These are phyloP conservation scores for Gallinago jamesoni DNA, from an alignment of 2,113 vertebrate species.

Conservation along the genomic window DNA sequence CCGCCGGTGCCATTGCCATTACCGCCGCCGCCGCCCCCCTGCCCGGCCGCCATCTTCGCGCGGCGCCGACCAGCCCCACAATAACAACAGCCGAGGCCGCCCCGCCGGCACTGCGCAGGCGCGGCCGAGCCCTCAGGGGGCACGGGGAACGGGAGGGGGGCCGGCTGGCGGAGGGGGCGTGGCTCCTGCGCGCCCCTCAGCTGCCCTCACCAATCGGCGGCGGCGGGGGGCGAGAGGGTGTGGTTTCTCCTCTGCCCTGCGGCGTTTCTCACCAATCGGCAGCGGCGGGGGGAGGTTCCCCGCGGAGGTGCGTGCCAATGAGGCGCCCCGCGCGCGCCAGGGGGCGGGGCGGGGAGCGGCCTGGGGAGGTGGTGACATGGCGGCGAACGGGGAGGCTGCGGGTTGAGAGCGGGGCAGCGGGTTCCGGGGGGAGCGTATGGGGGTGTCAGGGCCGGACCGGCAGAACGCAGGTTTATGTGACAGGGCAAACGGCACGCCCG, in stretches of 20 bases:
- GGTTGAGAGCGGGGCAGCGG: too few species aligned
- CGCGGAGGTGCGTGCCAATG: not conserved
- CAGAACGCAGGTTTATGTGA: not conserved
- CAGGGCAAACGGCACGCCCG: not conserved
- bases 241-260: too few species aligned
- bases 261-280: not conserved
- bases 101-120: conserved; percentile 48
- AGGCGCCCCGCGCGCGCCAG: too few species aligned
- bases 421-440: not conserved
- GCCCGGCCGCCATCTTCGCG: conserved; percentile 43
- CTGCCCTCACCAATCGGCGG: not conserved
- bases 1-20: not conserved
- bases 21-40: conserved; percentile 59
- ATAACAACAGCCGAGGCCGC: conserved; percentile 15
- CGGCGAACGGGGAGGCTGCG: too few species aligned
- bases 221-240: not conserved
- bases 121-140: not conserved
- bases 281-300: not conserved
- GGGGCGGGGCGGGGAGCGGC: not conserved
- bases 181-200: not conserved
- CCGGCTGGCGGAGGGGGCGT: not conserved
- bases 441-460: not conserved
- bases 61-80: conserved; percentile 61
- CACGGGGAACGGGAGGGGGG: not conserved
- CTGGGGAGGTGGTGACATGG: too few species aligned